These are phyloP conservation scores for Ivindomyrus marchei DNA, from an alignment of 2,113 vertebrate genomes.

Conservation along the genomic window DNA sequence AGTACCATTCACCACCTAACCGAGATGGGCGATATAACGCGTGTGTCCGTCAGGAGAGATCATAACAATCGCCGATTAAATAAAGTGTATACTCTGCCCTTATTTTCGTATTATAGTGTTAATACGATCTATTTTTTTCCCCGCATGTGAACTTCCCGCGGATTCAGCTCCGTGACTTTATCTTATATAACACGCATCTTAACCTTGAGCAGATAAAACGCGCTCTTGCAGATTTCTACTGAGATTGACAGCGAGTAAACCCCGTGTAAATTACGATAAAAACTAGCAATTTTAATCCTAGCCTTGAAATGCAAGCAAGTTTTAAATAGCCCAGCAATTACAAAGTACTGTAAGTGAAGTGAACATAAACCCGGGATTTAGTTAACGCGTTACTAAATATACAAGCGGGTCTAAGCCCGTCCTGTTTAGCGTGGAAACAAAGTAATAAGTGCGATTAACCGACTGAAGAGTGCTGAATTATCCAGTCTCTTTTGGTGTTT, in stretches of 20 bases:
- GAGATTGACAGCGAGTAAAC: slow-evolving; percentile 6
- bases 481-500: not conserved
- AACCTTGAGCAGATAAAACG: slow-evolving; percentile 31
- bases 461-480: not conserved
- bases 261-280: slow-evolving; percentile 24
- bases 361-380: slow-evolving; percentile 26
- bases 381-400: slow-evolving; percentile 23
- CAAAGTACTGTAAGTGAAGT: slow-evolving; percentile 15
- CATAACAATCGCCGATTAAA: not conserved
- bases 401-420: slow-evolving; percentile 13
- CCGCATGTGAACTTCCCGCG: not conserved
- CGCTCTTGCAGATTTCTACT: slow-evolving; percentile 22
- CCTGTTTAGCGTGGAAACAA: slow-evolving; percentile 6
- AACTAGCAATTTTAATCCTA: not conserved
- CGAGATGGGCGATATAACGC: not conserved
- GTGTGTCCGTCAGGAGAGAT: not conserved
- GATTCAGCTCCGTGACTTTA: slow-evolving; percentile 3
- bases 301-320: not conserved
- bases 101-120: not conserved
- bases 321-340: slow-evolving; percentile 19
- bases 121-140: not conserved
- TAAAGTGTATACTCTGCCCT: not conserved
- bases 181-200: slow-evolving; percentile 24
- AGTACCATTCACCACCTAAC: not conserved
- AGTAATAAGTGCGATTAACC: not conserved